Evolutionary conservation across 2,113 vertebrate genomes (phyloP).

Genomic region (Pedionomus torquatus): DNA sequence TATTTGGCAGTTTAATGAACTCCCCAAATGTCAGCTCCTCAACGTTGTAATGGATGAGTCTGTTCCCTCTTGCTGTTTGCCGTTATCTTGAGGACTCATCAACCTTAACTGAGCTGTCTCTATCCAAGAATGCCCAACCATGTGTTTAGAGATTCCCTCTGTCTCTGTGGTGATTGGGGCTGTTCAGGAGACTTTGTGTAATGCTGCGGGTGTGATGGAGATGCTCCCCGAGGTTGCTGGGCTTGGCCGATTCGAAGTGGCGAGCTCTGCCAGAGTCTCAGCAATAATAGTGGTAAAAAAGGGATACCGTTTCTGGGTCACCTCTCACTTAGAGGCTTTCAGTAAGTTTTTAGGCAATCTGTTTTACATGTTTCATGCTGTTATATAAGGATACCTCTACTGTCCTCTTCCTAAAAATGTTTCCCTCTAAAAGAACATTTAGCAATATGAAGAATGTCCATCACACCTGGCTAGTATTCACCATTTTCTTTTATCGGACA

Average conservation of each 20-base stretch:
- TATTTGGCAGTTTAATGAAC: background rate
- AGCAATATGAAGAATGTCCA: fast-evolving
- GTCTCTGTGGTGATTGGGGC: background rate
- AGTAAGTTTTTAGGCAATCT: no score
- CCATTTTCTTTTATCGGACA: background rate
- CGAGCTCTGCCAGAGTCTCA: background rate
- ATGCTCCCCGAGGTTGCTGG: background rate
- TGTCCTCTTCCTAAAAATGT: background rate
- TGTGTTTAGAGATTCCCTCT: background rate
- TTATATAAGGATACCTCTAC: background rate
- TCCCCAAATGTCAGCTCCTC: background rate
- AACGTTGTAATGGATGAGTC: background rate
- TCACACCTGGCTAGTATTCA: background rate
- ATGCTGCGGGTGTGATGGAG: background rate
- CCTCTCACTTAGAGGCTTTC: background rate
- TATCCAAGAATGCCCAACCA: background rate
- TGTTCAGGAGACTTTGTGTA: background rate
- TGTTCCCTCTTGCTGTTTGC: background rate
- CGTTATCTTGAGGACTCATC: background rate
- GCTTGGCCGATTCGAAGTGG: fast-evolving
- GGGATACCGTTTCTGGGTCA: background rate
- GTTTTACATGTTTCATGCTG: background rate
- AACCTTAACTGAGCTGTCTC: background rate
- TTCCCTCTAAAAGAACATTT: background rate
- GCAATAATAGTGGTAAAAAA: background rate